These are phyloP conservation scores for Erebia epiphron DNA, from an alignment of 2,888 invertebrate species.

Conservation along the genomic window DNA sequence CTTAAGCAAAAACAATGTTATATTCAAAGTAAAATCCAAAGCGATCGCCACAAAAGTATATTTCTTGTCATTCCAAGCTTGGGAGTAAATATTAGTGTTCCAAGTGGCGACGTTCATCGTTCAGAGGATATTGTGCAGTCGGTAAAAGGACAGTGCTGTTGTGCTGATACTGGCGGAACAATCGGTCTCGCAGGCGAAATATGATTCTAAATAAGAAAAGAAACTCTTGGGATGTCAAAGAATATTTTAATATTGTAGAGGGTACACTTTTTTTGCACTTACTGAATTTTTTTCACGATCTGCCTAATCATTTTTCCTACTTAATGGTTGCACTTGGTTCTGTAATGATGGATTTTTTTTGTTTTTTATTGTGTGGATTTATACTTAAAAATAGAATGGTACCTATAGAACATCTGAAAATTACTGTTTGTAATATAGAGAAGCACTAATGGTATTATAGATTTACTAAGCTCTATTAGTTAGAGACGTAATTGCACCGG, in stretches of 20 bases:
- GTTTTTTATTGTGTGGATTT: too few species aligned
- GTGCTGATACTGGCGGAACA: conserved; percentile 53
- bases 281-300: background rate
- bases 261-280: background rate
- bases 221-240: conserved; percentile 21
- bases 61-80: conserved; percentile 19
- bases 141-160: conserved; percentile 43
- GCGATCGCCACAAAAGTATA: conserved; percentile 19
- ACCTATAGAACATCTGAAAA: too few species aligned
- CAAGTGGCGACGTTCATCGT: conserved; percentile 27
- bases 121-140: conserved; percentile 27
- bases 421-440: too few species aligned
- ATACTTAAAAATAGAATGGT: too few species aligned
- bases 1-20: background rate
- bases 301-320: too few species aligned
- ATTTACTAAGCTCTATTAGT: too few species aligned
- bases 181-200: conserved; percentile 53
- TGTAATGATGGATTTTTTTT: too few species aligned
- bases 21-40: conserved; percentile 1
- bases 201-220: conserved; percentile 57
- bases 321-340: too few species aligned
- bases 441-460: too few species aligned
- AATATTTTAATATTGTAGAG: background rate
- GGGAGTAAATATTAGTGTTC: conserved; percentile 29
- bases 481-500: too few species aligned